A percentile compares a stretch with the other conserved stretches of the same genome.
phyloP scores from a whole-genome alignment of 2,797 vertebrate species.

The Phyllotis vaccarum region DNA sequence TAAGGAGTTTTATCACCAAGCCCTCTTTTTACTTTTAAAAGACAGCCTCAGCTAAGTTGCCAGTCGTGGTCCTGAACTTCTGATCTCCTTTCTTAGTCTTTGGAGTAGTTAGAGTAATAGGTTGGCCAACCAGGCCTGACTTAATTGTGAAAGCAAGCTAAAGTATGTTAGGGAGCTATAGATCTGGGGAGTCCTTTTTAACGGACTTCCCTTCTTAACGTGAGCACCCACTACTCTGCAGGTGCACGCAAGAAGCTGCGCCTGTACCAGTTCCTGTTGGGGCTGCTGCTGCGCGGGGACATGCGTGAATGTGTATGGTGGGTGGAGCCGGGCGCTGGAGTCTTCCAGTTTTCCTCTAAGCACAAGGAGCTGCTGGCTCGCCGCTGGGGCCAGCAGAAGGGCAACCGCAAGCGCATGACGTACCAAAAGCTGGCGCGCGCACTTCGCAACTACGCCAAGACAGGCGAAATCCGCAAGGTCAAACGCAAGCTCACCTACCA shows the following conservation, averaged over 20 bases:
- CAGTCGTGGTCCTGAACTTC: not conserved
- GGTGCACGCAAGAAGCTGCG: constrained; percentile 87
- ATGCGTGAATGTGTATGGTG: constrained; percentile 90
- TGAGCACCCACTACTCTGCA: constrained; percentile 76
- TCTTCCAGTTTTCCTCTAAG: constrained; percentile 89
- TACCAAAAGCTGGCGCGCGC: constrained; percentile 90
- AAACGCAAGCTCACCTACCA: constrained; percentile 90
- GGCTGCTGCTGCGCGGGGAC: constrained; percentile 86
- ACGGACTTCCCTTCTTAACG: not conserved
- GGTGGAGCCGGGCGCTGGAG: constrained; percentile 87
- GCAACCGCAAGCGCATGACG: constrained; percentile 90
- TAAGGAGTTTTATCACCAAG: not conserved
- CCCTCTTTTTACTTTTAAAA: not conserved
- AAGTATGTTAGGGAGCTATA: constrained; percentile 60
- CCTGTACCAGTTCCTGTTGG: constrained; percentile 88
- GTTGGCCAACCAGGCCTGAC: not conserved
- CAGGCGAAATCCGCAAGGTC: constrained; percentile 88
- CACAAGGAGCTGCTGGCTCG: constrained; percentile 88
- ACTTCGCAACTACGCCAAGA: constrained; percentile 89
- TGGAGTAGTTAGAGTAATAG: not conserved
- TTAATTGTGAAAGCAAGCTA: not conserved
- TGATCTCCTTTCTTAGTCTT: not conserved
- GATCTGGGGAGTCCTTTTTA: not conserved
- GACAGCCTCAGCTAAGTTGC: not conserved
- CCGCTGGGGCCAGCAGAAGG: constrained; percentile 89